Conservation (phyloP, 2,888 invertebrate species). For the Labia minor region DNA sequence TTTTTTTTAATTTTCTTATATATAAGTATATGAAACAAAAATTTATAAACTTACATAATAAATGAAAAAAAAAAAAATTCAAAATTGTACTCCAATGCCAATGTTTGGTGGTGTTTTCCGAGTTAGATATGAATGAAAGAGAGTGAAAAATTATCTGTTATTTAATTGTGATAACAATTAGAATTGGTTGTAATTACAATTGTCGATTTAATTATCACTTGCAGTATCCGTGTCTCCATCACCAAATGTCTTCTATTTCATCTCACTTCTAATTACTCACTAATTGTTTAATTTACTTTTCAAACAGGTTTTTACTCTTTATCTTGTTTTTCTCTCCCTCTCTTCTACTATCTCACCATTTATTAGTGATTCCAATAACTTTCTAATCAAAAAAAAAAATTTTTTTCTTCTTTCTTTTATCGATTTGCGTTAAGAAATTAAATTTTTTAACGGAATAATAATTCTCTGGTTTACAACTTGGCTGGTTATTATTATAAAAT, state of each 20-base stretch:
- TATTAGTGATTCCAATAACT: background rate
- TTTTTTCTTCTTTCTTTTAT: background rate
- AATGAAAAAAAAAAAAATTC: no score
- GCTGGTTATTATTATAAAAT: background rate
- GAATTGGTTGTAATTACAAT: background rate
- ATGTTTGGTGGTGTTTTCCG: no score
- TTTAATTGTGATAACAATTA: slow-evolving; percentile 3
- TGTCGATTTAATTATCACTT: background rate
- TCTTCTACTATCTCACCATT: no score
- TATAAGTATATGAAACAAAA: no score
- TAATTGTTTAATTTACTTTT: slow-evolving; percentile 5
- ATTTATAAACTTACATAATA: no score
- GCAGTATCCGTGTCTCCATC: background rate
- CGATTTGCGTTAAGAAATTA: background rate
- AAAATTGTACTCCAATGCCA: no score
- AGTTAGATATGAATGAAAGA: no score
- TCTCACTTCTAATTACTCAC: slow-evolving; percentile 13
- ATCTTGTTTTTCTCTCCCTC: no score
- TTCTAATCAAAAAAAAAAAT: no score
- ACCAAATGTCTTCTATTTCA: slow-evolving; percentile 8
- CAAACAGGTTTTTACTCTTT: background rate
- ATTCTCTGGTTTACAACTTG: background rate
- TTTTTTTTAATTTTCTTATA: no score
- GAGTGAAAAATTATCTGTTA: background rate
- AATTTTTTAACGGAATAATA: background rate